Evolutionary conservation across 2,797 vertebrate genomes (phyloP), one percentile per base, ranked within the genome.

Genomic region (Gallinago stenura): DNA sequence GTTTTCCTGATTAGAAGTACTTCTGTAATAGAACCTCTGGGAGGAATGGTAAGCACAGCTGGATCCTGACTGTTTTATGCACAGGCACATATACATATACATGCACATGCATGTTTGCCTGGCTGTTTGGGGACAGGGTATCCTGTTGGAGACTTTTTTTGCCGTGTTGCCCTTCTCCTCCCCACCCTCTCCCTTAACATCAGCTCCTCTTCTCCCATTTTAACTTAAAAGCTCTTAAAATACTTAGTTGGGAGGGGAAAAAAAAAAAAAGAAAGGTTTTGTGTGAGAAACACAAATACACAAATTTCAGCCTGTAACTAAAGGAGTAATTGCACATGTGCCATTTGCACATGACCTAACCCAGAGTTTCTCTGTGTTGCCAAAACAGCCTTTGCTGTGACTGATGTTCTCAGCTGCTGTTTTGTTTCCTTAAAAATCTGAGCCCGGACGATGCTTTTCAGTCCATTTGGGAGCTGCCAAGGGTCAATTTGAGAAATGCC

Each of bases 391-490:
- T 58, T 89, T 86, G 46, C 69, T 76, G 51, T 93, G 81, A 94
- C 94, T 83, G 87, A 95, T 95, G 85, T 95, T 95, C 83, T 95
- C 93, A 96, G 93, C 95, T 96, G 96, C 66, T 94, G 43, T 83
- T 96, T 94, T 93, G 72, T 95, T 96, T 75, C 87, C 87, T 81
- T 81, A 90, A 95, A 91, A 86, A 79, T 90, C 85, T 86, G 43
- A 94, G 57, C 56, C 62, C 0, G 0, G 33, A 54, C 54, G 81
- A 91, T 0, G 0, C 9, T 16, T 89, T 93, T 87, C 43, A 41
- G 46, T 48, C 11, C 41, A 18, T 91, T 64, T 95, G 79, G 54
- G 35, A 93, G 50, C 62, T 91, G 85, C 35, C 69, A 89, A 58
- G 46, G 79, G 65, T 92, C 56, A 86, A 19, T 61, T 43, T 77